Conservation (phyloP, 2,888 invertebrate species). For the Elmis aenea region DNA sequence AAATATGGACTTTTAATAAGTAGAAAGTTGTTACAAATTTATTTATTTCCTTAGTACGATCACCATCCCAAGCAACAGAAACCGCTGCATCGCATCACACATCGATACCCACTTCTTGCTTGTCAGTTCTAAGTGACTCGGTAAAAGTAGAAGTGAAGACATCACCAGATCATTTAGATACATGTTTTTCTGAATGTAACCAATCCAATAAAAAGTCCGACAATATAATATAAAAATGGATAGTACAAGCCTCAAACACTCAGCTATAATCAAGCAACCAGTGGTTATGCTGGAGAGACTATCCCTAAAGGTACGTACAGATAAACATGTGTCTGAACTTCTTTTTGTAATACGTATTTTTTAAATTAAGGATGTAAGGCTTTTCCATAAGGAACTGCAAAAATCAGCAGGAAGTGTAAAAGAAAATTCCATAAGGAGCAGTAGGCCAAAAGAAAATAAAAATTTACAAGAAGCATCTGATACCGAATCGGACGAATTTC, state of each 20-base stretch:
- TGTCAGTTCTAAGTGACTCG: slow-evolving; percentile 6
- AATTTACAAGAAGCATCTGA: slow-evolving; percentile 22
- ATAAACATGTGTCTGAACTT: slow-evolving; percentile 38
- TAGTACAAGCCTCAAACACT: no score
- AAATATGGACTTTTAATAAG: no score
- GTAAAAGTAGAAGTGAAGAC: slow-evolving; percentile 4
- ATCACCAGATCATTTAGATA: not conserved
- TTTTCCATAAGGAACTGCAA: slow-evolving; percentile 61
- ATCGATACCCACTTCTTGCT: slow-evolving; percentile 37
- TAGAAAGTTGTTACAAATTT: no score
- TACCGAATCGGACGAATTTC: slow-evolving; percentile 31
- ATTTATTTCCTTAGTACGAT: slow-evolving; percentile 46
- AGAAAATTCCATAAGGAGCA: slow-evolving; percentile 40
- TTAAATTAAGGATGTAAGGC: slow-evolving; percentile 54
- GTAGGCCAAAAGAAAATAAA: slow-evolving; percentile 19
- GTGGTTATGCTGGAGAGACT: slow-evolving; percentile 48
- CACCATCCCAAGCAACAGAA: slow-evolving; percentile 60
- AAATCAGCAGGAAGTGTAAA: slow-evolving; percentile 60
- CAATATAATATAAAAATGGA: no score
- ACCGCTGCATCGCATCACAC: slow-evolving; percentile 56
- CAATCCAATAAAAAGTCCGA: slow-evolving; percentile 13
- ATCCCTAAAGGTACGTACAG: slow-evolving; percentile 45
- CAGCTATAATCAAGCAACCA: no score
- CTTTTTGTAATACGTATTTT: slow-evolving; percentile 6
- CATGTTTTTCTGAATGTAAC: no score